Percentiles rank a stretch among this genome's conserved stretches.
phyloP scores from a whole-genome alignment of 2,888 invertebrate species.

The Nephrocerus scutellatus region DNA sequence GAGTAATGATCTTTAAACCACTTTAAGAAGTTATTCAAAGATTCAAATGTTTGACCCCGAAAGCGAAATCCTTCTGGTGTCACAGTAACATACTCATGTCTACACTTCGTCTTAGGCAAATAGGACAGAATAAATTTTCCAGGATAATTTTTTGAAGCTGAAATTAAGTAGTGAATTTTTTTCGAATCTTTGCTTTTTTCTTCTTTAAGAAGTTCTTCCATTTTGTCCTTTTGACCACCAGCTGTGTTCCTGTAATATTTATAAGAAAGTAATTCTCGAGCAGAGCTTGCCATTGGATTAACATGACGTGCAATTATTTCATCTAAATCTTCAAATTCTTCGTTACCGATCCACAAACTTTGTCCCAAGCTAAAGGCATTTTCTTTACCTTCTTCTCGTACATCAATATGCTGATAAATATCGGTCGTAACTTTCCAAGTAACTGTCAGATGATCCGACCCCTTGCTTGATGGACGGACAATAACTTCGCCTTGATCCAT shows the following conservation, averaged over 20 bases:
- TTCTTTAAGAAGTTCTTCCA: conserved; percentile 79
- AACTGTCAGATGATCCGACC: conserved; percentile 89
- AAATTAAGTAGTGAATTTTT: conserved; percentile 83
- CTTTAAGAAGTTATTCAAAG: conserved; percentile 62
- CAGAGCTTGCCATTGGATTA: conserved; percentile 92
- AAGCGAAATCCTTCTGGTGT: conserved; percentile 90
- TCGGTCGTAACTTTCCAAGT: conserved; percentile 97
- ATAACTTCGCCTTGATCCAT: conserved; percentile 97
- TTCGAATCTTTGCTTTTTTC: conserved; percentile 82
- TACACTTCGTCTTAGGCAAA: conserved; percentile 72
- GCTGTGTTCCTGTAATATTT: conserved; percentile 79
- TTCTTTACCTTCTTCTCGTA: conserved; percentile 91
- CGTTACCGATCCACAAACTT: conserved; percentile 77
- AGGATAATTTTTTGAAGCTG: conserved; percentile 77
- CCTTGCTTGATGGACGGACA: conserved; percentile 94
- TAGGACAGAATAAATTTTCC: conserved; percentile 94
- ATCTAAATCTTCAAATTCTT: conserved; percentile 97
- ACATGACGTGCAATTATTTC: conserved; percentile 97
- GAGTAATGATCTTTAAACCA: conserved; percentile 99
- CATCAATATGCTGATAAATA: conserved; percentile 93
- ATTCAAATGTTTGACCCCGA: conserved; percentile 79
- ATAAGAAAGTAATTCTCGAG: conserved; percentile 82
- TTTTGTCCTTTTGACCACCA: conserved; percentile 75
- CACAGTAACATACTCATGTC: conserved; percentile 88
- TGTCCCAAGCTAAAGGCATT: conserved; percentile 92